phyloP scores from a whole-genome alignment of 2,888 invertebrate species.

The Pecten maximus region DNA sequence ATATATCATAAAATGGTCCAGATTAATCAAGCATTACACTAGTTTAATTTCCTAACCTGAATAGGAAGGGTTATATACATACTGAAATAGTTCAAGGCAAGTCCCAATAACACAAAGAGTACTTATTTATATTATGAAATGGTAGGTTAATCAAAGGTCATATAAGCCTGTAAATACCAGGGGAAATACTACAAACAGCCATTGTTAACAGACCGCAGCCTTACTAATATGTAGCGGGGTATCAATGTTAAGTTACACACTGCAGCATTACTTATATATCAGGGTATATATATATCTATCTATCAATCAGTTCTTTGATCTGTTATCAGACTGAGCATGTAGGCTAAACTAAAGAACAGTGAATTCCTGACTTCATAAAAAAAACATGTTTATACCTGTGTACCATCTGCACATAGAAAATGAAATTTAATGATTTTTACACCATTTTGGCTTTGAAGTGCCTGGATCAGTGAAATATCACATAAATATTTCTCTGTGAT shows the following conservation, averaged over 20 bases:
- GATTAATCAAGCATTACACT: too few relatives aligned
- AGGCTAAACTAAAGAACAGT: too few relatives aligned
- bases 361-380: background rate
- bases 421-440: background rate
- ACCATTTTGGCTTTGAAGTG: background rate
- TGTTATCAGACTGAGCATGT: background rate
- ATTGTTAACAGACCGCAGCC: background rate
- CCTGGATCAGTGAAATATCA: background rate
- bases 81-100: too few relatives aligned
- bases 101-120: background rate
- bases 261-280: too few relatives aligned
- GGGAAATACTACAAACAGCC: too few relatives aligned
- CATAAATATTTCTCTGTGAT: constrained; percentile 14
- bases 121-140: background rate
- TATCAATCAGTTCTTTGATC: background rate
- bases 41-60: too few relatives aligned
- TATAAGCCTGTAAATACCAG: background rate
- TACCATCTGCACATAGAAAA: background rate
- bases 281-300: too few relatives aligned
- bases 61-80: too few relatives aligned
- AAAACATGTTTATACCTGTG: background rate
- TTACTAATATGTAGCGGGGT: too few relatives aligned
- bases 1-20: too few relatives aligned
- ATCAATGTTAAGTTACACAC: too few relatives aligned
- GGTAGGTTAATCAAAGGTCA: background rate